Evolutionary conservation across 2,888 invertebrate genomes (phyloP).

Genomic region (Hydriomena furcata): DNA sequence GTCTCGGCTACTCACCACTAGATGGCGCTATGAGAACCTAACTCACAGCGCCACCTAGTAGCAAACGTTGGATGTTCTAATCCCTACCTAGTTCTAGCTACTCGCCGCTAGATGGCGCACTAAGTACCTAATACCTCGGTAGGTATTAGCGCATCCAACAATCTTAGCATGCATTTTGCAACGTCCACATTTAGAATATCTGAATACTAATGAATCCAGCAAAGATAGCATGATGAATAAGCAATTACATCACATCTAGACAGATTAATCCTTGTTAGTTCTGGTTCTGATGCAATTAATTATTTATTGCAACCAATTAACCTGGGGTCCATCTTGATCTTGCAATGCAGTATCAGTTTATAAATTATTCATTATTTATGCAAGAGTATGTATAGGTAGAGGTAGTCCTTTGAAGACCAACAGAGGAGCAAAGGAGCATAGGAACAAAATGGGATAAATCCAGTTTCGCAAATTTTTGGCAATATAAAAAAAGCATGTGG

Average conservation of each 20-base stretch:
- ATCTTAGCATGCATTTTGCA: slow-evolving; percentile 27
- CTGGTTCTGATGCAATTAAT: slow-evolving; percentile 31
- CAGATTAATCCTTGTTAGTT: slow-evolving; percentile 37
- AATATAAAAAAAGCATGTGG: too few species aligned
- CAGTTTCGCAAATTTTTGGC: too few species aligned
- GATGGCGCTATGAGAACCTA: slow-evolving; percentile 45
- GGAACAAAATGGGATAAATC: too few species aligned
- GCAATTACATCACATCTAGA: slow-evolving; percentile 33
- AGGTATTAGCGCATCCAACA: slow-evolving; percentile 4
- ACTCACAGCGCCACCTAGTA: too few species aligned
- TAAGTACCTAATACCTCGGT: slow-evolving; percentile 27
- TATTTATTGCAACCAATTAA: slow-evolving; percentile 31
- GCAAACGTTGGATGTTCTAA: too few species aligned
- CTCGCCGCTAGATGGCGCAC: slow-evolving; percentile 48
- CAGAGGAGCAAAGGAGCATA: too few species aligned
- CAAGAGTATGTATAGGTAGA: too few species aligned
- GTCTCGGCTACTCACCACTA: slow-evolving; percentile 42
- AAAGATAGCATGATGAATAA: slow-evolving; percentile 37
- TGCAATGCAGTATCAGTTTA: slow-evolving; percentile 5
- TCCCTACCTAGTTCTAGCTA: slow-evolving; percentile 43
- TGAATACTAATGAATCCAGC: slow-evolving; percentile 37
- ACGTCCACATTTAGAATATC: slow-evolving; percentile 32
- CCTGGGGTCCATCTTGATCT: slow-evolving; percentile 15
- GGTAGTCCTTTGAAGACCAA: too few species aligned
- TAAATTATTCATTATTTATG: slow-evolving; percentile 5